A percentile compares a stretch with the other conserved stretches of the same genome.
Evolutionary conservation across 2,888 invertebrate genomes (phyloP).

Genomic region (Nasonovia ribisnigri): DNA sequence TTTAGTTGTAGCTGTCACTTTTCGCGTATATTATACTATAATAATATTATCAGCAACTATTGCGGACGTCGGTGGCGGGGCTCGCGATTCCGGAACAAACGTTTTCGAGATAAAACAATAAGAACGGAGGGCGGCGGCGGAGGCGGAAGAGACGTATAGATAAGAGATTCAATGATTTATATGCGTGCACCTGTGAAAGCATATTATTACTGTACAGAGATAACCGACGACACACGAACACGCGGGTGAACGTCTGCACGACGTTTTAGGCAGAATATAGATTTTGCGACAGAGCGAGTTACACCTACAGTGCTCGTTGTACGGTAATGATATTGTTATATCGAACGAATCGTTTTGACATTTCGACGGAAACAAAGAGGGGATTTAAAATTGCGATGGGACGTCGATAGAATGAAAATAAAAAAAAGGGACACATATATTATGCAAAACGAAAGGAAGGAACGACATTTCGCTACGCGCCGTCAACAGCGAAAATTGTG

Average conservation of each 20-base stretch:
- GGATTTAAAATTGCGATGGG: not conserved
- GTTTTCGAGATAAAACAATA: not conserved
- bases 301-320: not conserved
- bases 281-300: not conserved
- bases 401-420: not conserved
- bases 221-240: not conserved
- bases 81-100: not conserved
- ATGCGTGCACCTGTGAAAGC: not conserved
- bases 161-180: not conserved
- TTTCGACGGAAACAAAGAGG: not conserved
- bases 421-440: not conserved
- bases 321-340: not conserved
- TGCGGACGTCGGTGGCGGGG: not conserved
- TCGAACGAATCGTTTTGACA: not conserved
- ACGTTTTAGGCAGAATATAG: not conserved
- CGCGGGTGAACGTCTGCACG: not conserved
- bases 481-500: not conserved
- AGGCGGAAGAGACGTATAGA: not conserved
- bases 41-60: not conserved
- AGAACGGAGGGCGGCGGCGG: not conserved
- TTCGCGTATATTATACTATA: not conserved
- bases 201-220: not conserved
- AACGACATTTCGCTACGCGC: not conserved
- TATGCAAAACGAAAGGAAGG: not conserved
- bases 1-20: not conserved